A percentile compares a stretch with the other conserved stretches of the same genome.
phyloP scores from a whole-genome alignment of 37 sponge, comb jelly and placozoan genomes.

The Theonella swinhoei region DNA sequence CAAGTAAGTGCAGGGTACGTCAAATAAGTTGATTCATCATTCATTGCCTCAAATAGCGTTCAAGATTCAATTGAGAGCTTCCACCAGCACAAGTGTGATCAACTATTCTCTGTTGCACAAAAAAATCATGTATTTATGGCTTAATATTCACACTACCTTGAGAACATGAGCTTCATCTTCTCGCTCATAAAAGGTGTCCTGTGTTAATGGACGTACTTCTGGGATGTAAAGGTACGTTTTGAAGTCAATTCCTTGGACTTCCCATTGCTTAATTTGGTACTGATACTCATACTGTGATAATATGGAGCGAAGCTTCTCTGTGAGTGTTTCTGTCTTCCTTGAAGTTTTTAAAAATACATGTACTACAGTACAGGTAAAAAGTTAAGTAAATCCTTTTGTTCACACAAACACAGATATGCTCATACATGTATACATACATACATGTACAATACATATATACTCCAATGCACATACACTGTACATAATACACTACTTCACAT shows the following conservation, averaged over 20 bases:
- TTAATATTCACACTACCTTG: conserved; percentile 4
- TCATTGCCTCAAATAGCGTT: conserved; percentile 23
- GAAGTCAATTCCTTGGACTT: conserved; percentile 6
- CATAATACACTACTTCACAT: too few species aligned
- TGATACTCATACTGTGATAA: not conserved
- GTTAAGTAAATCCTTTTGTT: not conserved
- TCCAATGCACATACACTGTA: too few species aligned
- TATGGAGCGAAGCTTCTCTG: conserved; percentile 15
- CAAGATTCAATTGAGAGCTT: not conserved
- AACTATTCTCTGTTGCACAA: conserved; percentile 30
- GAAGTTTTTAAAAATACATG: too few species aligned
- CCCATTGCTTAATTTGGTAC: conserved; percentile 11
- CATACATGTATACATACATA: too few species aligned
- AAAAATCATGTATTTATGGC: too few species aligned
- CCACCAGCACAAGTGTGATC: not conserved
- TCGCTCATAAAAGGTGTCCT: conserved; percentile 7
- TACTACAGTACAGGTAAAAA: not conserved
- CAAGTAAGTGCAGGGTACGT: conserved; percentile 38
- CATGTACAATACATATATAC: too few species aligned
- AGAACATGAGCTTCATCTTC: conserved; percentile 40
- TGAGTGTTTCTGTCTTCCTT: not conserved
- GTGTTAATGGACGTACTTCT: not conserved
- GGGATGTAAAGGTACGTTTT: not conserved
- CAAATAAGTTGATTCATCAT: conserved; percentile 26
- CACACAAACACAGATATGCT: too few species aligned